A percentile compares a stretch with the other conserved stretches of the same genome.
Conservation (phyloP, 2,113 vertebrate genomes). For the Falco punctatus region DNA sequence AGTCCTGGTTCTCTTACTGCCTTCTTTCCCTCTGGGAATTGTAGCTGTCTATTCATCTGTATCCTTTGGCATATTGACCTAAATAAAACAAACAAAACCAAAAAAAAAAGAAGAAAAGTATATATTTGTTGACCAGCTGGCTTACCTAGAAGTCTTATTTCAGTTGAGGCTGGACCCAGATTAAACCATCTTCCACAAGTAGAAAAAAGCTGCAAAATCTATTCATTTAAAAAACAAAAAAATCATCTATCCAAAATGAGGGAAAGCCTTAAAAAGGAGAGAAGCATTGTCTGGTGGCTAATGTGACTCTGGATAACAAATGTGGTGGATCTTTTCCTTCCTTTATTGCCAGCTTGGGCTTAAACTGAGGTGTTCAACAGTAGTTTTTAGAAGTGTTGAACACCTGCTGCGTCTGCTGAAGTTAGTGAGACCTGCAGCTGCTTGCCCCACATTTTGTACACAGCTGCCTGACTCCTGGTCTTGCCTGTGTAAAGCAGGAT, state of each 20-base stretch:
- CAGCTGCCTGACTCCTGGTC: fast-evolving
- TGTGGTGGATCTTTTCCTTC: background rate
- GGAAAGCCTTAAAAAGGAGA: background rate
- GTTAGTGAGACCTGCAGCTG: constrained; percentile 22
- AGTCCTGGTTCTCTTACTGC: background rate
- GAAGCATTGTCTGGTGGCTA: background rate
- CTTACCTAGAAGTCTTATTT: background rate
- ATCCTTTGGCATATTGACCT: background rate
- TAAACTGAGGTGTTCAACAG: constrained; percentile 24
- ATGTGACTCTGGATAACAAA: background rate
- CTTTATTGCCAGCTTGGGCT: constrained; percentile 15
- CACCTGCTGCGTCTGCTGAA: constrained; percentile 46
- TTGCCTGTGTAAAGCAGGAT: background rate
- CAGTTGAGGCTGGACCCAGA: background rate
- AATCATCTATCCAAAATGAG: background rate
- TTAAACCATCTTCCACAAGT: background rate
- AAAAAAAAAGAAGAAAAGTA: background rate
- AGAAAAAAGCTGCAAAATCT: background rate
- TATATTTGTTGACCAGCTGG: background rate
- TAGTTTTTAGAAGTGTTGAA: constrained; percentile 31
- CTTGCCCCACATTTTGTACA: background rate
- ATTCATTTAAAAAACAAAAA: background rate
- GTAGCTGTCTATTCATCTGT: background rate
- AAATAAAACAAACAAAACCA: background rate
- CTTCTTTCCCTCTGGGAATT: background rate